Evolutionary conservation across 2,888 invertebrate species (phyloP).

Genomic region (Diloba caeruleocephala): DNA sequence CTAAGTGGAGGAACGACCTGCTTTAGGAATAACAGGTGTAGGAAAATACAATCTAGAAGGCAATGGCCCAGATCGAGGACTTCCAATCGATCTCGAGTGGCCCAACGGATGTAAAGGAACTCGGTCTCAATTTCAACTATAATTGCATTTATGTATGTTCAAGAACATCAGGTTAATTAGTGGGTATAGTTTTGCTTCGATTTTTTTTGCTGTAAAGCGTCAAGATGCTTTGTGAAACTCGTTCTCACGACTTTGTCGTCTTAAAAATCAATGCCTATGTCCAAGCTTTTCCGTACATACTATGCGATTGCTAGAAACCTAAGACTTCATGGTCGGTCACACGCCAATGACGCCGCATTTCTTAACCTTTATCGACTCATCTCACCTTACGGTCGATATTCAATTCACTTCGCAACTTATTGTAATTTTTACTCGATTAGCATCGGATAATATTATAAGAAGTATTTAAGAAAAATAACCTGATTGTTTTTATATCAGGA

Average conservation of each 20-base stretch:
- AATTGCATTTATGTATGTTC: too few relatives aligned
- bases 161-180: too few relatives aligned
- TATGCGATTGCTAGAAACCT: constrained; percentile 11
- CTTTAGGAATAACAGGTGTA: not conserved
- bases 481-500: not conserved
- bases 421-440: constrained; percentile 1
- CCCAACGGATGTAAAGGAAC: too few relatives aligned
- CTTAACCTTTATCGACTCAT: not conserved
- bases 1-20: constrained; percentile 6
- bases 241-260: too few relatives aligned
- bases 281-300: constrained; percentile 5
- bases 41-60: too few relatives aligned
- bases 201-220: too few relatives aligned
- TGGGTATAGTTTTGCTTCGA: too few relatives aligned
- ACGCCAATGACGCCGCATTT: constrained; percentile 1
- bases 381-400: not conserved
- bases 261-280: too few relatives aligned
- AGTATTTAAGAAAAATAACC: not conserved
- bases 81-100: too few relatives aligned
- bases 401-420: constrained; percentile 6
- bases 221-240: too few relatives aligned
- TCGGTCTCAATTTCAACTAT: too few relatives aligned
- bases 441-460: not conserved
- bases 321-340: constrained; percentile 18
- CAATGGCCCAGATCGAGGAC: too few relatives aligned